Evolutionary conservation across 2,888 invertebrate species (phyloP).

Genomic region (Leptopilina syphax): DNA sequence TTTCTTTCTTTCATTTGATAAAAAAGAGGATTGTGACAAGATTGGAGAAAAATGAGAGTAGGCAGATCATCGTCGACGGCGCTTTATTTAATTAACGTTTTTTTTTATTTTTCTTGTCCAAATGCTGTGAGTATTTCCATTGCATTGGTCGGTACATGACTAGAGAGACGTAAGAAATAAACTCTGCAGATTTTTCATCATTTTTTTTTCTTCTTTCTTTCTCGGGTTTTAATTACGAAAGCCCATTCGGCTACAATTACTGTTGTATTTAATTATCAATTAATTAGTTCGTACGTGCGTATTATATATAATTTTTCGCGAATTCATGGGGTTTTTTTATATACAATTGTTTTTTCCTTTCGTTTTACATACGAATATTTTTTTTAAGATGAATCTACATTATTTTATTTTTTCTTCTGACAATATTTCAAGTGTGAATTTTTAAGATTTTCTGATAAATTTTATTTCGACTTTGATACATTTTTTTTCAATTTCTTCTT

Average conservation of each 20-base stretch:
- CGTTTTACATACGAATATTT: neutral
- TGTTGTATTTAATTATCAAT: neutral
- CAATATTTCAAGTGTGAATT: conserved; percentile 1
- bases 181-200: conserved; percentile 24
- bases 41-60: conserved; percentile 37
- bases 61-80: conserved; percentile 35
- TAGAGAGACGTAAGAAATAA: conserved; percentile 34
- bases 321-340: conserved; percentile 21
- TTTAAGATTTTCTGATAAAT: neutral
- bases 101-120: conserved; percentile 28
- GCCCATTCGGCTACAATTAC: conserved; percentile 33
- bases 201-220: neutral
- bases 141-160: conserved; percentile 39
- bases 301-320: conserved; percentile 5
- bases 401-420: neutral
- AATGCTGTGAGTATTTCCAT: conserved; percentile 39
- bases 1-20: conserved; percentile 17
- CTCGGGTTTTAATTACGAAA: conserved; percentile 17
- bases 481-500: too few relatives aligned
- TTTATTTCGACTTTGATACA: neutral
- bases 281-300: conserved; percentile 31
- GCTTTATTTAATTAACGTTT: conserved; percentile 36
- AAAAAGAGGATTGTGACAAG: conserved; percentile 28
- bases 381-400: neutral
- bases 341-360: neutral